phyloP scores from a whole-genome alignment of 53 echinoderm and acorn worm species.

The Hippasteria phrygiana region DNA sequence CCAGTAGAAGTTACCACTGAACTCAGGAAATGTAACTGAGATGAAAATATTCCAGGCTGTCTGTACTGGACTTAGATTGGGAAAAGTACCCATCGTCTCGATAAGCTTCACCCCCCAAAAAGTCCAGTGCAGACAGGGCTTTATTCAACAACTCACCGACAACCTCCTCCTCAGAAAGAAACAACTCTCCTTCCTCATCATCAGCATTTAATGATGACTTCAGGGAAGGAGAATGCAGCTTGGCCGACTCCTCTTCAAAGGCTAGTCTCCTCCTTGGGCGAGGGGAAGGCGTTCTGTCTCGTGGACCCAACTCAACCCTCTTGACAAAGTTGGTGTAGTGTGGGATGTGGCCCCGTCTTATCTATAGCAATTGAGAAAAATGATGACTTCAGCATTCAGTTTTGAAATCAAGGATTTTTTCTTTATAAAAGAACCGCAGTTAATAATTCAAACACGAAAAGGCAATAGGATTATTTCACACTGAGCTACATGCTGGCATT shows the following conservation, averaged over 20 bases:
- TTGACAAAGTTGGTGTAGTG: constrained; percentile 97
- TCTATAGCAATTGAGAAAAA: constrained; percentile 43
- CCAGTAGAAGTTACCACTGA: too few species aligned
- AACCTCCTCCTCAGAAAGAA: constrained; percentile 23
- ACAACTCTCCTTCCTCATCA: constrained; percentile 35
- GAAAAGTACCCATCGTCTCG: too few species aligned
- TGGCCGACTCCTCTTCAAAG: constrained; percentile 61
- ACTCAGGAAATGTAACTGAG: too few species aligned
- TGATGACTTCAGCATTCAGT: neutral
- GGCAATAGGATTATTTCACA: too few species aligned
- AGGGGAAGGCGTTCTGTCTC: constrained; percentile 83
- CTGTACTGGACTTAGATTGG: too few species aligned
- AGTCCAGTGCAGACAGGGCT: too few species aligned
- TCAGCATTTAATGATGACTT: constrained; percentile 5
- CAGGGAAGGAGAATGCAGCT: constrained; percentile 25
- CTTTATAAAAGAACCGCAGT: too few species aligned
- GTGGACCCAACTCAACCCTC: constrained; percentile 70
- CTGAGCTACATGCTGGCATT: too few species aligned
- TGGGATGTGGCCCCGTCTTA: constrained; percentile 81
- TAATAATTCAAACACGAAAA: too few species aligned
- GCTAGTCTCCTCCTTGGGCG: constrained; percentile 51
- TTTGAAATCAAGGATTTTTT: neutral
- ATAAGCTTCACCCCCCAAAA: too few species aligned
- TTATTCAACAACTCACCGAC: constrained; percentile 18
- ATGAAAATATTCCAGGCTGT: too few species aligned